phyloP scores from a whole-genome alignment of 1,140 invertebrate genomes.

The Maconellicoccus hirsutus region DNA sequence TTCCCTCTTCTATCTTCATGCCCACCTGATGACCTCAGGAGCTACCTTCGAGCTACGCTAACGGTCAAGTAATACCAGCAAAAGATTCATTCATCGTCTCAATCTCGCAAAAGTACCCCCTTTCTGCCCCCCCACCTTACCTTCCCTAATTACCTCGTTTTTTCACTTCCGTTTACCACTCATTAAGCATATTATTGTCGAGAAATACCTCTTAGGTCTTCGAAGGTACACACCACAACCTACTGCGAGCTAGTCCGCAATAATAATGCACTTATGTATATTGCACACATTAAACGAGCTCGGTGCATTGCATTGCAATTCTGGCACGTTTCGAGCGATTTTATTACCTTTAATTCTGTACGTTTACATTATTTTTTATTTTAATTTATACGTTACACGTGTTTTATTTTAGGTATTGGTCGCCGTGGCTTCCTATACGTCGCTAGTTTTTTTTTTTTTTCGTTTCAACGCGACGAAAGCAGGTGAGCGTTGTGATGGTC shows the following conservation, averaged over 20 bases:
- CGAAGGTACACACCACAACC: neutral
- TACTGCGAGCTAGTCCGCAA: neutral
- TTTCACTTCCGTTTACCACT: no score
- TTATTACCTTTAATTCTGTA: slow-evolving; percentile 19
- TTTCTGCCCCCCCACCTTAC: no score
- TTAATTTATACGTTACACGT: slow-evolving; percentile 22
- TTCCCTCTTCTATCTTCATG: no score
- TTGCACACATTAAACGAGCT: slow-evolving; percentile 11
- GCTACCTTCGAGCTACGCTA: no score
- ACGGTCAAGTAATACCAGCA: no score
- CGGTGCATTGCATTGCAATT: slow-evolving; percentile 4
- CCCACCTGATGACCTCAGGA: no score
- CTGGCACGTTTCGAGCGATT: slow-evolving; percentile 16
- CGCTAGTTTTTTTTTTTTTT: neutral
- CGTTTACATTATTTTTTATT: slow-evolving; percentile 18
- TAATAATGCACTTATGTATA: slow-evolving; percentile 2
- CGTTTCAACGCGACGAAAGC: neutral
- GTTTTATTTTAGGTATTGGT: slow-evolving; percentile 16
- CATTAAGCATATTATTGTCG: no score
- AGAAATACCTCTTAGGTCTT: no score
- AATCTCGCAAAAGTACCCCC: no score
- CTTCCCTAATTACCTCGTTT: no score
- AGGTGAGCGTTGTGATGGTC: neutral
- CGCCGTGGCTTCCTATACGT: neutral
- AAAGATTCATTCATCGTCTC: no score